Evolutionary conservation across 1,140 invertebrate species (phyloP), one percentile per base, ranked within the genome.

Genomic region (Plutomurus gul): DNA sequence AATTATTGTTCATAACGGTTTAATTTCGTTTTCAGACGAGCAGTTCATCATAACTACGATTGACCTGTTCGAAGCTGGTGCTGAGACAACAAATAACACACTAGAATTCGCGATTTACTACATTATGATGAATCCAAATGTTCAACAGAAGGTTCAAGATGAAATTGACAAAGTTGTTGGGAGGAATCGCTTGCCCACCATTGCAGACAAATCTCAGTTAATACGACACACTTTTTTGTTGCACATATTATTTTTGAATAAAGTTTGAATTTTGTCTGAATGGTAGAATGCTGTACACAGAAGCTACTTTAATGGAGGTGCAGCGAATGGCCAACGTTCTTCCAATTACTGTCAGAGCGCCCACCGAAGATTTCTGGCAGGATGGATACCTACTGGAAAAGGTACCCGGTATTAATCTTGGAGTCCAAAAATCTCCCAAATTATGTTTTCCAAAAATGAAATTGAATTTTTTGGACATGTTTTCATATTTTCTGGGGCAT

Each of bases 161-260:
- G 79, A 82, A 74, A 81, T 82, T 25, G 76, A 80, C 18, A 13
- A 37, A 20, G 77, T 80, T 5, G 70, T 82, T 60, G 81, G 81
- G 16, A 27, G 18, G 18, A 37, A 60, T n/a, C 1, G 78, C 30
- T 25, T 43, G 20, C 78, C 78, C 13, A 10, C 33, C 10, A 33
- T 77, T 27, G 49, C 4, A 8, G 75, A 79, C 37, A 76, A 77
- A 18, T 16, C 40, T 11, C 22, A 30, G 81, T 82, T n/a, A n/a
- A 82, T 37, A 11, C 2, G 30, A 33, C 11, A 25, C 3, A 71
- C 36, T 22, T 18, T 27, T 46, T 3, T 6, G 20, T 25, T 30
- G 33, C 7, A 13, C 13, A 16, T 25, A 13, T 27, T 30, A 4
- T 60, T 16, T 37, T 6, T 10, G 4, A 2, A 11, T 18, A 70